Conservation (phyloP, 1,140 invertebrate species). For the Drosophila orosa region DNA sequence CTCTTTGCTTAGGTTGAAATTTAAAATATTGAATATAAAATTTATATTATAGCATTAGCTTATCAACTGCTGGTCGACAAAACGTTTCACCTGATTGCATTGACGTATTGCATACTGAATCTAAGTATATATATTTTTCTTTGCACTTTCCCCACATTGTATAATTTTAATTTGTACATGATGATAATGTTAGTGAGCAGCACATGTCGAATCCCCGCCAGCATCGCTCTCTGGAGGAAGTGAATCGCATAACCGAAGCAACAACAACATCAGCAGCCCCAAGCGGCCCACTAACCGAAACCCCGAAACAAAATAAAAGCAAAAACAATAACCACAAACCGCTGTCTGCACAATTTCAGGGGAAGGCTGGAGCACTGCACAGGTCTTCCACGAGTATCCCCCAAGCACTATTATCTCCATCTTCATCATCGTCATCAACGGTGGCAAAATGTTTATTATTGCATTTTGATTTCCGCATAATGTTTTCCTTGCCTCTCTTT, state of each 20-base stretch:
- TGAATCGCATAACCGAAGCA: conserved; percentile 38
- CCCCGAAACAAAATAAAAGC: conserved; percentile 58
- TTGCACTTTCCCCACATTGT: conserved; percentile 44
- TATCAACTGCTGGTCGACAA: background rate
- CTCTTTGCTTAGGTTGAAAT: background rate
- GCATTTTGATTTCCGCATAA: conserved; percentile 78
- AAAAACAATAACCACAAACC: conserved; percentile 63
- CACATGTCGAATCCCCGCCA: conserved; percentile 66
- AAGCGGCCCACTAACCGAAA: conserved; percentile 77
- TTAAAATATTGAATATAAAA: background rate
- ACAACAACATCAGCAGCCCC: conserved; percentile 41
- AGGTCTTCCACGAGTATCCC: conserved; percentile 34
- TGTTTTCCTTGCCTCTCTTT: conserved; percentile 38
- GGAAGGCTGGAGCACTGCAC: conserved; percentile 22
- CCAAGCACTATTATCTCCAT: conserved; percentile 48
- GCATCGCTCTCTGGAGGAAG: conserved; percentile 59
- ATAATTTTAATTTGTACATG: conserved; percentile 61
- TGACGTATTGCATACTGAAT: conserved; percentile 15
- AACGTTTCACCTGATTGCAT: conserved; percentile 19
- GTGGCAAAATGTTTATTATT: conserved; percentile 70
- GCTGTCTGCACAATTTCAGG: conserved; percentile 39
- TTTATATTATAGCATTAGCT: background rate
- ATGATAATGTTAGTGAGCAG: conserved; percentile 33
- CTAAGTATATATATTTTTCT: background rate
- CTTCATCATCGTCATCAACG: conserved; percentile 48